Base-by-base conservation (phyloP, 2,797 vertebrate species). In the Lutjanus campechanus region DNA sequence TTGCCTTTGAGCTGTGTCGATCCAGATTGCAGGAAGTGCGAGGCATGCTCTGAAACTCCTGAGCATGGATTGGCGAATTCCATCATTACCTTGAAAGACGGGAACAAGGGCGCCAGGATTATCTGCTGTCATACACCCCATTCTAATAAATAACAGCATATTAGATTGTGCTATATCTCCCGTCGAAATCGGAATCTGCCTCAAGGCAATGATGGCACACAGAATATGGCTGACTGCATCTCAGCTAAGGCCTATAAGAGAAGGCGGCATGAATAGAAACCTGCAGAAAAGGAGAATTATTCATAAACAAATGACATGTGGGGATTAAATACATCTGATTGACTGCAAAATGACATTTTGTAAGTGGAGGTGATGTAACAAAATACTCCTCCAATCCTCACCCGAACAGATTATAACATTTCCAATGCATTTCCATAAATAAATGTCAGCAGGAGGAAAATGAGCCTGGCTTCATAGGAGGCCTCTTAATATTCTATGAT, bases 141-240 rank as follows among this genome's bases (percentile, higher is more conserved):
- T 86, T 91, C 83, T 94, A 93, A 94, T 95, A 93, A 94, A 94
- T 94, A 93, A 93, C 83, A 72, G 65, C 87, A 83, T 91, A 89
- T 94, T 94, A 92, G 88, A 91, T 87, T 86, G 86, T 69, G 82
- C 79, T 87, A 9, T 91, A 92, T 95, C 93, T 82, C 82, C 83
- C 47, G 78, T 65, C 49, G 50, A 77, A 87, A 93, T 89, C 76
- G 3, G 80, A 79, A 83, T 92, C 63, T 86, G 88, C 91, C 90
- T 89, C 62, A 65, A 91, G 93, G 92, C 80, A 5, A 82, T 82
- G 84, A 88, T 83, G 69, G 73, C 72, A 44, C 68, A 20, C 75
- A 61, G 66, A 89, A 89, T 87, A 84, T 79, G 40, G 70, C 81
- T 85, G 62, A 75, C 61, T 91, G 66, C 79, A 41, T 92, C 84